Percentiles rank a stretch among this genome's conserved stretches.
phyloP scores from a whole-genome alignment of 2,797 vertebrate genomes.

The Scomberomorus guttatus region DNA sequence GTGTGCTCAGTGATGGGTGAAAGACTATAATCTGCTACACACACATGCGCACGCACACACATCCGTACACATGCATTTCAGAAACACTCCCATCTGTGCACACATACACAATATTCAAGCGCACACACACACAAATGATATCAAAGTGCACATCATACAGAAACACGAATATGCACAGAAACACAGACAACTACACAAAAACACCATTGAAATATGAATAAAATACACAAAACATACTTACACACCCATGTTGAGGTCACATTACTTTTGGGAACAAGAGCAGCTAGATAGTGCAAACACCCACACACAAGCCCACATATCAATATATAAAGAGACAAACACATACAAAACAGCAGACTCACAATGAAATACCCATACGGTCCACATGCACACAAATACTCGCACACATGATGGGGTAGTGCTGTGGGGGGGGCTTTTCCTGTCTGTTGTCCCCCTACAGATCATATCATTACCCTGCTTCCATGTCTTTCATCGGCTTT shows the following conservation, averaged over 20 bases:
- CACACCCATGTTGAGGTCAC: background rate
- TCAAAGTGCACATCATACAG: background rate
- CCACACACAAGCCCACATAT: background rate
- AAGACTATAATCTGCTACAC: conserved; percentile 57
- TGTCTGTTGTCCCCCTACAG: conserved; percentile 7
- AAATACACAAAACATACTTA: background rate
- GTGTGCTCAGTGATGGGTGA: conserved; percentile 62
- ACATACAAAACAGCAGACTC: background rate
- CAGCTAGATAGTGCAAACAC: background rate
- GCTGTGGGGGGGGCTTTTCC: conserved; percentile 19
- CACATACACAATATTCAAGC: background rate
- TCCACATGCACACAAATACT: conserved; percentile 9
- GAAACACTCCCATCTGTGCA: conserved; percentile 11
- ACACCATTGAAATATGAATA: background rate
- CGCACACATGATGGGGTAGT: conserved; percentile 7
- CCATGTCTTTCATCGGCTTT: conserved; percentile 21
- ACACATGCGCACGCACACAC: conserved; percentile 15
- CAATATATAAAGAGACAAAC: background rate
- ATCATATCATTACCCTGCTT: conserved; percentile 41
- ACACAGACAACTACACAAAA: background rate
- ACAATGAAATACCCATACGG: background rate
- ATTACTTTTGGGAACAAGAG: background rate
- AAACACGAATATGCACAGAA: background rate
- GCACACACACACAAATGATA: conserved; percentile 13
- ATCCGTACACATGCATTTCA: background rate